Evolutionary conservation across 1,140 invertebrate species (phyloP).

Genomic region (Phocides pigmalion): DNA sequence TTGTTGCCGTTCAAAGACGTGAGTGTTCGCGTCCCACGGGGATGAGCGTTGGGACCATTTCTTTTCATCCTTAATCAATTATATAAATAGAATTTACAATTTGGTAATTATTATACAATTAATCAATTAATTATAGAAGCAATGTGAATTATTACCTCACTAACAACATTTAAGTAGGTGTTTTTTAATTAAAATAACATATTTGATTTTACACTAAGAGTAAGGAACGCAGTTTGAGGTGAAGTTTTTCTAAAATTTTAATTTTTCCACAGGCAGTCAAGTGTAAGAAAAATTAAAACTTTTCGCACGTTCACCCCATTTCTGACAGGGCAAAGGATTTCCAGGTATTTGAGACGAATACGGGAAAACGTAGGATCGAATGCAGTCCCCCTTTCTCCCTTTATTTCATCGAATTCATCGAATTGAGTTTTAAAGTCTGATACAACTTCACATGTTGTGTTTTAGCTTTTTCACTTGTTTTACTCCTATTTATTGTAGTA

Average conservation of each 20-base stretch:
- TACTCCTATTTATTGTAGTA: no score
- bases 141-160: background rate
- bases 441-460: background rate
- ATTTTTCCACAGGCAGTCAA: constrained; percentile 1
- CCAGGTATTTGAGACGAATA: background rate
- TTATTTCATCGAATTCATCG: no score
- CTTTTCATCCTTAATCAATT: background rate
- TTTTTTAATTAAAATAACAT: background rate
- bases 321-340: constrained; percentile 9
- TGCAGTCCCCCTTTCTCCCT: background rate
- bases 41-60: constrained; percentile 1
- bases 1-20: background rate
- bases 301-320: constrained; percentile 10
- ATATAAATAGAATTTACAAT: background rate
- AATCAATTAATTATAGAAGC: background rate
- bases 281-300: constrained; percentile 11
- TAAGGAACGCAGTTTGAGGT: background rate
- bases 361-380: background rate
- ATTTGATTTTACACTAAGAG: background rate
- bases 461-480: no score
- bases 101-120: background rate
- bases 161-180: background rate
- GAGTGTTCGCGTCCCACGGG: background rate
- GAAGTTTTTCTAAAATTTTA: constrained; percentile 5
- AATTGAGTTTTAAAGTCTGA: background rate